phyloP scores from a whole-genome alignment of 1,140 invertebrate genomes.

The Polyergus mexicanus region DNA sequence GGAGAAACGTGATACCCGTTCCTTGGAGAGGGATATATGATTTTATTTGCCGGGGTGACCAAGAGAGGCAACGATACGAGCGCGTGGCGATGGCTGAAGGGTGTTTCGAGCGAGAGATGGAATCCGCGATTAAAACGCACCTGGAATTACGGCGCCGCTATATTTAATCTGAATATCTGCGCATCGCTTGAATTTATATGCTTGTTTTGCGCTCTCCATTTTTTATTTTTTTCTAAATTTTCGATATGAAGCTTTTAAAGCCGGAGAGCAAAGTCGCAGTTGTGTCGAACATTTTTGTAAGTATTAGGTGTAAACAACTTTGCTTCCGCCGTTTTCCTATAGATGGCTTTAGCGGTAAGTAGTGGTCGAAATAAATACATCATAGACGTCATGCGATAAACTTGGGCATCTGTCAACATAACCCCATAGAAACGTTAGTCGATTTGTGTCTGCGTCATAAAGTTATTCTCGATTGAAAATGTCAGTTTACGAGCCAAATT shows the following conservation, averaged over 20 bases:
- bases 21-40: constrained; percentile 41
- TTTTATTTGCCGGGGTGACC: constrained; percentile 52
- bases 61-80: constrained; percentile 37
- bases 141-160: not conserved
- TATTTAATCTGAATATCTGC: constrained; percentile 40
- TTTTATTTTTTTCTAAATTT: too few species aligned
- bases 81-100: too few species aligned
- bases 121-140: constrained; percentile 32
- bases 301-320: too few species aligned
- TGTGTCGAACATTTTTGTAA: constrained; percentile 40
- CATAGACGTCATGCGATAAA: too few species aligned
- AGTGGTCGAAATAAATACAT: too few species aligned
- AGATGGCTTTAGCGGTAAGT: too few species aligned
- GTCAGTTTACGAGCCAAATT: too few species aligned
- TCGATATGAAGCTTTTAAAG: not conserved
- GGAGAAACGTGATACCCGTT: constrained; percentile 46
- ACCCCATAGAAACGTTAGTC: too few species aligned
- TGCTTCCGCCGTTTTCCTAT: too few species aligned
- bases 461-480: too few species aligned
- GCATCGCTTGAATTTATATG: constrained; percentile 20
- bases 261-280: not conserved
- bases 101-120: constrained; percentile 16
- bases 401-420: too few species aligned
- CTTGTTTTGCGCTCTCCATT: constrained; percentile 23
- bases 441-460: too few species aligned